A percentile compares a stretch with the other conserved stretches of the same genome.
Conservation (phyloP, 2,797 vertebrate species). For the Acanthornis magna region DNA sequence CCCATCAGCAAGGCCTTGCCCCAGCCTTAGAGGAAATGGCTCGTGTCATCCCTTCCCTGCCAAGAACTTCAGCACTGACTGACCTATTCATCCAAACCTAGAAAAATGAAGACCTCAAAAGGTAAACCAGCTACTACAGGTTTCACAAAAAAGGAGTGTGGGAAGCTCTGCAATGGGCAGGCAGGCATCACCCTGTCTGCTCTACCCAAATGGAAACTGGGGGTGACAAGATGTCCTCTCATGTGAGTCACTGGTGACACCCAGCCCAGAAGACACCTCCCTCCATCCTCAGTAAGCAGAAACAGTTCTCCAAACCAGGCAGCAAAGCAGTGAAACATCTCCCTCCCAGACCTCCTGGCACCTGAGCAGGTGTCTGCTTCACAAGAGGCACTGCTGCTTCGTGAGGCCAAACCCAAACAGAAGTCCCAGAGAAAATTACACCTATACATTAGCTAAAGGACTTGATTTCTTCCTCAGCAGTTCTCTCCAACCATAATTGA, state of each 20-base stretch:
- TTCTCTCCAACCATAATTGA: background rate
- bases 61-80: background rate
- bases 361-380: background rate
- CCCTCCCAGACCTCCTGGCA: background rate
- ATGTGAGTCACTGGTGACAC: background rate
- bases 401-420: fast-evolving
- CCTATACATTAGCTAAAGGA: background rate
- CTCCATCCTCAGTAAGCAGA: background rate
- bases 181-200: fast-evolving
- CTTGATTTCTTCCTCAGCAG: background rate
- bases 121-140: background rate
- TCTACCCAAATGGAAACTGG: background rate
- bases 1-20: background rate
- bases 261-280: background rate
- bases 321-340: background rate
- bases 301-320: background rate
- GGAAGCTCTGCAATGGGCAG: background rate
- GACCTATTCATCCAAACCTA: background rate
- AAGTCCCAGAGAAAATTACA: background rate
- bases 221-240: background rate
- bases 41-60: background rate
- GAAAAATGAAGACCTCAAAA: background rate
- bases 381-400: background rate
- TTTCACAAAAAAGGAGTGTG: background rate
- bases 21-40: fast-evolving